Evolutionary conservation across 2,113 vertebrate species (phyloP), one percentile per base, ranked within the genome.

Genomic region (Aphyosemion australe): DNA sequence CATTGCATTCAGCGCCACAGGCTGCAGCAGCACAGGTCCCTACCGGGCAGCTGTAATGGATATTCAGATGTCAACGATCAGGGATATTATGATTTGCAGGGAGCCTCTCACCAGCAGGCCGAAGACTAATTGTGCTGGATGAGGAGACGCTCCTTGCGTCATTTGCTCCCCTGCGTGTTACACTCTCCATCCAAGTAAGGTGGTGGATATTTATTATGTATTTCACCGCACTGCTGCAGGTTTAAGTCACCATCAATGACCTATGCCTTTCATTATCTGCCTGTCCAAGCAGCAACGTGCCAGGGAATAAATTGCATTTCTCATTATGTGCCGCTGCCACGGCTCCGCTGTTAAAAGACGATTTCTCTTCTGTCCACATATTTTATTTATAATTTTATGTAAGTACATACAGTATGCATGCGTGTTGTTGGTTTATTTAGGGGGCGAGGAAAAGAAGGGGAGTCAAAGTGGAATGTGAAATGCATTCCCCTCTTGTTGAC

Each of bases 211-310:
- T 96, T 98, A 84, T 86, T 79, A 96, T 96, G 96, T 94, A 94
- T 96, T 97, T 95, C 94, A 91, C 91, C 93, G 92, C 93, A 92
- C 92, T 83, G 93, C 93, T 92, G 94, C 95, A 95, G 95, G 94
- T 95, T 97, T 96, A 96, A 96, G 94, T 95, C 95, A 93, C 96
- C 94, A 93, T 93, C 94, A 94, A 93, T 96, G 96, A 98, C 97
- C 97, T 96, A 94, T 94, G 95, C 94, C 95, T 97, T 97, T 97
- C 96, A 97, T 98, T 97, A 97, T 96, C 95, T 94, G 94, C 91
- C 93, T 96, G 96, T 98, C 95, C 95, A 94, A 95, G 94, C 92
- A 85, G 92, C 89, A 86, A 91, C 94, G 95, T 98, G 97, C 94
- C 89, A 90, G 89, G 92, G 96, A 97, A 98, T 99, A 99, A 98